Conservation (phyloP, 2,113 vertebrate genomes). For the Catharus minimus region DNA sequence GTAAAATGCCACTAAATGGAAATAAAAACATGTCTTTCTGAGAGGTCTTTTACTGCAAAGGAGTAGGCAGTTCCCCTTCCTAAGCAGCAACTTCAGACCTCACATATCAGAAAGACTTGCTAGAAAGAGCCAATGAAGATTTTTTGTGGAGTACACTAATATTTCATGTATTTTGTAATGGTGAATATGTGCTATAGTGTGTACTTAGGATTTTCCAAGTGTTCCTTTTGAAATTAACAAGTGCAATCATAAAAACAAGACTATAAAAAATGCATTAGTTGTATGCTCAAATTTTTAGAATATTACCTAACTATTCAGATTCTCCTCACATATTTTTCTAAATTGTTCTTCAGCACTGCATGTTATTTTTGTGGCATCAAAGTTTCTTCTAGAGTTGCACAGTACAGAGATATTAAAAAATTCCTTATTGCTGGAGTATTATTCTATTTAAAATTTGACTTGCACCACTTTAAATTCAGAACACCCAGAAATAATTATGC, state of each 20-base stretch:
- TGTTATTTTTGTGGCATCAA: slow-evolving; percentile 40
- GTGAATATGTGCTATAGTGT: not conserved
- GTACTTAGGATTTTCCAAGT: not conserved
- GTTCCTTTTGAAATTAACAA: not conserved
- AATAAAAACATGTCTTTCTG: not conserved
- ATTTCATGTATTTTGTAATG: not conserved
- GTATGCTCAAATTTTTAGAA: slow-evolving; percentile 8
- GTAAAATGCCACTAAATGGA: not conserved
- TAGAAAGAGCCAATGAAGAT: not conserved
- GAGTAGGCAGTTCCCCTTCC: not conserved
- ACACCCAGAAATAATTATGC: slow-evolving; percentile 37
- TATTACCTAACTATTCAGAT: slow-evolving; percentile 52
- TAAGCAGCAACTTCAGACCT: not conserved
- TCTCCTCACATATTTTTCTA: slow-evolving; percentile 51
- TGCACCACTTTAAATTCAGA: slow-evolving; percentile 50
- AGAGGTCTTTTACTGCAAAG: not conserved
- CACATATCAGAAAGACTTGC: not conserved
- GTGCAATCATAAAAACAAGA: not conserved
- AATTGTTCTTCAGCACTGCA: slow-evolving; percentile 43
- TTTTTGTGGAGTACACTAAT: not conserved
- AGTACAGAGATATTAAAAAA: slow-evolving; percentile 18
- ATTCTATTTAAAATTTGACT: slow-evolving; percentile 45
- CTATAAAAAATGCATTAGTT: slow-evolving; percentile 24
- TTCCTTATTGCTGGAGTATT: slow-evolving; percentile 48
- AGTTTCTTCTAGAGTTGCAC: slow-evolving; percentile 54